Conservation (phyloP, 1,140 invertebrate species). For the Lepeophtheirus salmonis region DNA sequence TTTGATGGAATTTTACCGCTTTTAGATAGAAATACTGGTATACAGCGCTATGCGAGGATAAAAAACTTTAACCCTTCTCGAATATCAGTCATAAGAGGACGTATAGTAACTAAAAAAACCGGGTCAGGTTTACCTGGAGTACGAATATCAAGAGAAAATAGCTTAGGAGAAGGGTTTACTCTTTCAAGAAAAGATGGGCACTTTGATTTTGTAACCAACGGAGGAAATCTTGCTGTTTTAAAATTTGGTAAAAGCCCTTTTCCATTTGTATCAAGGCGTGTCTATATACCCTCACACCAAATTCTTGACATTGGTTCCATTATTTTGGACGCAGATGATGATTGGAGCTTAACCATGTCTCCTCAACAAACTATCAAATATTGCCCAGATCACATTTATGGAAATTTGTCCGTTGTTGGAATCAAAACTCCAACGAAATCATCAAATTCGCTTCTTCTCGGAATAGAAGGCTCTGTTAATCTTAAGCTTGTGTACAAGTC, state of each 20-base stretch:
- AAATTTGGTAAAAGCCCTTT: conserved; percentile 84
- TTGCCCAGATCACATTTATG: not conserved
- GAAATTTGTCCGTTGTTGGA: not conserved
- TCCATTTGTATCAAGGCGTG: conserved; percentile 64
- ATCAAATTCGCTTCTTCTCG: not conserved
- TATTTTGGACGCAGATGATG: not conserved
- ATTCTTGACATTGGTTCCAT: conserved; percentile 35
- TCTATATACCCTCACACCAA: conserved; percentile 91
- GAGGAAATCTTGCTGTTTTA: conserved; percentile 78
- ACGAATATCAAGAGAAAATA: conserved; percentile 50
- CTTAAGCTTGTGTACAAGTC: not conserved
- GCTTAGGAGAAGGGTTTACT: conserved; percentile 52
- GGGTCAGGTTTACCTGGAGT: conserved; percentile 82
- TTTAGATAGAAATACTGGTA: not conserved
- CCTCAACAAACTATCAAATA: not conserved
- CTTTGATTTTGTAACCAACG: conserved; percentile 92
- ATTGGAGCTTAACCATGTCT: not conserved
- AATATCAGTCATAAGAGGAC: conserved; percentile 80
- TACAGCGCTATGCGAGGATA: not conserved
- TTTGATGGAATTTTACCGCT: not conserved
- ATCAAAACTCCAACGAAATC: not conserved
- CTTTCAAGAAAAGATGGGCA: conserved; percentile 60
- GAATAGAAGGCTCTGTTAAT: not conserved
- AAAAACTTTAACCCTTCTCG: conserved; percentile 32
- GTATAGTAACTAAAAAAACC: conserved; percentile 59